Evolutionary conservation across 2,113 vertebrate genomes (phyloP).

Genomic region (Neomonachus schauinslandi): DNA sequence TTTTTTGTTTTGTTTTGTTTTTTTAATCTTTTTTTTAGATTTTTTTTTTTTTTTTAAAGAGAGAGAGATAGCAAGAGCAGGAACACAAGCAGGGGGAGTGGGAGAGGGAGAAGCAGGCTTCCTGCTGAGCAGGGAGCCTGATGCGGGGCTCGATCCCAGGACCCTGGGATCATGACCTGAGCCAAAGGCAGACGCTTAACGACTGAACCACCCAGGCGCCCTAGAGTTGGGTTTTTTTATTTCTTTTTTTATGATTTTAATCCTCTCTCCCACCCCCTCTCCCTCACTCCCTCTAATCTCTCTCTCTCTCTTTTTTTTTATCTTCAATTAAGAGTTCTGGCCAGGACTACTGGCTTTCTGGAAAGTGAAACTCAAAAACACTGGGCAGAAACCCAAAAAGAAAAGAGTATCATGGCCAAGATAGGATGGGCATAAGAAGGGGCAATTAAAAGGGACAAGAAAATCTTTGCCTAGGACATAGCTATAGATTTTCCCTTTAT

Average conservation of each 20-base stretch:
- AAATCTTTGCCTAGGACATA: background rate
- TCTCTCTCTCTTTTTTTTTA: background rate
- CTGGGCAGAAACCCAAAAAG: slow-evolving; percentile 30
- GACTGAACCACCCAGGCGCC: too few relatives aligned
- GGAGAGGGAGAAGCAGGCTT: too few relatives aligned
- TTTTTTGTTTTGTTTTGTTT: too few relatives aligned
- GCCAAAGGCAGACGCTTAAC: too few relatives aligned
- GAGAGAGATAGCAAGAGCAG: too few relatives aligned
- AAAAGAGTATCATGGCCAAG: background rate
- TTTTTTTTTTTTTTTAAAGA: too few relatives aligned
- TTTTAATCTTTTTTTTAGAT: too few relatives aligned
- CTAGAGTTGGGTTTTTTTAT: background rate
- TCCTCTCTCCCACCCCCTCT: background rate
- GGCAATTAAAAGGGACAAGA: background rate
- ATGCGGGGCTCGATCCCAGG: too few relatives aligned
- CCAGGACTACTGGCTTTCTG: background rate
- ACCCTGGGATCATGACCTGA: too few relatives aligned
- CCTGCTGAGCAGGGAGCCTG: too few relatives aligned
- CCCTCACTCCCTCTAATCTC: rapidly evolving
- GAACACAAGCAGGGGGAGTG: too few relatives aligned
- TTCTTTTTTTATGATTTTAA: slow-evolving; percentile 1
- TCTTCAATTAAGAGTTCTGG: background rate
- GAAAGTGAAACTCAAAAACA: slow-evolving; percentile 44
- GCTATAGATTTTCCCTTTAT: background rate
- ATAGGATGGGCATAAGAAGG: background rate